Base-by-base conservation (phyloP, 1,140 invertebrate species). In the Apis florea region DNA sequence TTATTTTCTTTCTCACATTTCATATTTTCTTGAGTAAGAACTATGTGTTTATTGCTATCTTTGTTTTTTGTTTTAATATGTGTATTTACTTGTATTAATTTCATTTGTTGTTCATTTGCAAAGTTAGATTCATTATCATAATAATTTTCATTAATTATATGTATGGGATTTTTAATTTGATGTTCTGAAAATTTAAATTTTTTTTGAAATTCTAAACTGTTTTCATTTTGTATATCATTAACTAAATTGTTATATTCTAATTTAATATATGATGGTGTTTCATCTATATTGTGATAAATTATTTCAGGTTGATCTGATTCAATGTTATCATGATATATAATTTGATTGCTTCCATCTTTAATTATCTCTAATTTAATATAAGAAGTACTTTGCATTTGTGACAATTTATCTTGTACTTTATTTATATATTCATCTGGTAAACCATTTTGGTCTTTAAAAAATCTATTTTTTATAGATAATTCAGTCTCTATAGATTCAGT, bases 401-500 rank as follows among this genome's bases (percentile, higher is more conserved):
- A 17, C 21, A 79, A 71, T 17, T 66, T 59, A 64, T 80, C 49
- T 47, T 80, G 72, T 54, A 73, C 72, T 73, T 51, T 40, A 26
- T 83, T 31, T n/a, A 47, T 59, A 59, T 53, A 78, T 53, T 85
- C 83, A 31, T 59, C 59, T 21, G 56, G 56, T n/a, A 76, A 63
- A 74, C 31, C 72, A 49, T 71, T 73, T 31, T 76, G 51, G 3
- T 83, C 47, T 26, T 47, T 79, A 54, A 24, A 54, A 49, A 82
- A 53, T 64, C 24, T 84, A 82, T 83, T 74, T 67, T 83, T 63
- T 85, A 87, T 54, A 85, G 69, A n/a, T 89, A 89, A 82, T 85
- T 89, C 83, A 89, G 88, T 87, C 81, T 89, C 80, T 82, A 75
- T 75, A 26, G 66, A 51, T 54, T 89, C 87, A 89, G 88, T 89